Conservation (phyloP, 2,888 invertebrate species). For the Maniola hyperantus region DNA sequence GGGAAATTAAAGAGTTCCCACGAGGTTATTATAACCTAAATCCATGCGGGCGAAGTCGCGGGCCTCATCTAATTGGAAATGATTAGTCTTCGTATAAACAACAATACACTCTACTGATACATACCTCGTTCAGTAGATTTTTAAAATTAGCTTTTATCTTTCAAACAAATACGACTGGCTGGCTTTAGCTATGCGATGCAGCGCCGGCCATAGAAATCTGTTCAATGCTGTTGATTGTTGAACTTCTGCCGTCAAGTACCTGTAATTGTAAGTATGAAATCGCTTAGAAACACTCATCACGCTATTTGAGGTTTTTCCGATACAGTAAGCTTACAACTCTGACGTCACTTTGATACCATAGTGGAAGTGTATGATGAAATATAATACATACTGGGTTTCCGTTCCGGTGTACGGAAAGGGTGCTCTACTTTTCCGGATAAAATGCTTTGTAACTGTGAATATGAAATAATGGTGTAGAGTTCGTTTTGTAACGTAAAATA, state of each 20-base stretch:
- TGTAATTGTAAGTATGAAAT: conserved; percentile 12
- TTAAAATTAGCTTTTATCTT: too few relatives aligned
- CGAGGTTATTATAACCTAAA: too few relatives aligned
- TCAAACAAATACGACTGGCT: too few relatives aligned
- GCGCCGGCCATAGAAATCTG: not conserved
- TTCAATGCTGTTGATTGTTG: not conserved
- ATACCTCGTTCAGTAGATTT: too few relatives aligned
- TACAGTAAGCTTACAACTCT: conserved; percentile 15
- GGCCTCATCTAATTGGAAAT: too few relatives aligned
- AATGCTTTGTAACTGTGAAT: conserved; percentile 9
- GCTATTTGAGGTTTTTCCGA: conserved; percentile 29
- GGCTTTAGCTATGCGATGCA: too few relatives aligned
- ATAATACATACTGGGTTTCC: not conserved
- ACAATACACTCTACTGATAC: too few relatives aligned
- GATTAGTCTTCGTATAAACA: too few relatives aligned
- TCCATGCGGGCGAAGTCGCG: too few relatives aligned
- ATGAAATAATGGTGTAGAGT: not conserved
- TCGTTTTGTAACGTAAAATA: not conserved
- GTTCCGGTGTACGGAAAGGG: not conserved
- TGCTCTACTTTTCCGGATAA: conserved; percentile 4
- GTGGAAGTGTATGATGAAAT: conserved; percentile 2
- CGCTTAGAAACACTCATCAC: conserved; percentile 15
- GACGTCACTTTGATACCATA: conserved; percentile 30
- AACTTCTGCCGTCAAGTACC: not conserved
- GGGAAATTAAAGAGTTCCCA: too few relatives aligned